phyloP scores from a whole-genome alignment of 2,113 vertebrate genomes.

The Leptodactylus fuscus region DNA sequence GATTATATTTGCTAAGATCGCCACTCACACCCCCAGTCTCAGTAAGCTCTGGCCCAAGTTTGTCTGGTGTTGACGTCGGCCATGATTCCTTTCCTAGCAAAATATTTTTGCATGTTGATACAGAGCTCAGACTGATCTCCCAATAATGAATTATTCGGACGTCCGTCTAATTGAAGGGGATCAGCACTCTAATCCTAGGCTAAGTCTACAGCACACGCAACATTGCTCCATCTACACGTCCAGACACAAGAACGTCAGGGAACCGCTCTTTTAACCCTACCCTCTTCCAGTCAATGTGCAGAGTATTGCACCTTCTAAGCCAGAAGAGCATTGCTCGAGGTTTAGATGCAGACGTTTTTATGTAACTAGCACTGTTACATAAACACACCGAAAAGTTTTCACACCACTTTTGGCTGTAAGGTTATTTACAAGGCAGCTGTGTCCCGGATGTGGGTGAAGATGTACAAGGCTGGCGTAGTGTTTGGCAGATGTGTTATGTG shows the following conservation, averaged over 20 bases:
- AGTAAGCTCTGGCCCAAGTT: too few species aligned
- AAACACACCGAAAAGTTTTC: neutral
- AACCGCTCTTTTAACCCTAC: neutral
- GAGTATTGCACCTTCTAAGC: neutral
- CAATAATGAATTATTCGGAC: neutral
- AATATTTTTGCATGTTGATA: neutral
- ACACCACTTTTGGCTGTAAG: neutral
- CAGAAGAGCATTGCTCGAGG: neutral
- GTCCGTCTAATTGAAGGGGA: neutral
- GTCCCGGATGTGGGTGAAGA: conserved; percentile 8
- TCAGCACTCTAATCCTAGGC: neutral
- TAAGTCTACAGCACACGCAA: neutral
- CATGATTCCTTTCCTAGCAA: too few species aligned
- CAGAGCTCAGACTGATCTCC: neutral
- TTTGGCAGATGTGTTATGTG: neutral
- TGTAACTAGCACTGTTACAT: neutral
- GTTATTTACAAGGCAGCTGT: neutral
- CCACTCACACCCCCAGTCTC: too few species aligned
- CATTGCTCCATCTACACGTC: neutral
- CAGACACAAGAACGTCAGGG: too few species aligned
- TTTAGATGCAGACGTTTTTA: neutral
- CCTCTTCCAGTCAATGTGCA: neutral
- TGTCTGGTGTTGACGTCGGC: too few species aligned
- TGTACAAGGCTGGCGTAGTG: neutral
- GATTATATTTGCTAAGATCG: too few species aligned